Evolutionary conservation across 2,888 invertebrate species (phyloP).

Genomic region (Trissonchulus latispiculum): DNA sequence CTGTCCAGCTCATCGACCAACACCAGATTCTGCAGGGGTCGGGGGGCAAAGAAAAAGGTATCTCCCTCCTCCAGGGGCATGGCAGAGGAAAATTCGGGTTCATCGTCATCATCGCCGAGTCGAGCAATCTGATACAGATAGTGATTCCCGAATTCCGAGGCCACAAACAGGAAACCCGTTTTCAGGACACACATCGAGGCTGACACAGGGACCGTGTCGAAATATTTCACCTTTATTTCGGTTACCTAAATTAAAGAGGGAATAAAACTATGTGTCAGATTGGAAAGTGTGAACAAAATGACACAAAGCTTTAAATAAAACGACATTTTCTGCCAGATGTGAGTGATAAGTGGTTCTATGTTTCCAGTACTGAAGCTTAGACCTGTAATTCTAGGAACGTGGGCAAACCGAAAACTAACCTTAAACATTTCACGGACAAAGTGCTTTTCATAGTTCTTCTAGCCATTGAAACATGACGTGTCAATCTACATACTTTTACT

Average conservation of each 20-base stretch:
- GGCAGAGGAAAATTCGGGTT: constrained; percentile 93
- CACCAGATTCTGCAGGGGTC: constrained; percentile 82
- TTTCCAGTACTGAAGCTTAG: too few species aligned
- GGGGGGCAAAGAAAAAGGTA: constrained; percentile 94
- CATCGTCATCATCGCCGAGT: constrained; percentile 96
- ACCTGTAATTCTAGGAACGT: too few species aligned
- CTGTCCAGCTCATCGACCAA: constrained; percentile 94
- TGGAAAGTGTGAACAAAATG: too few species aligned
- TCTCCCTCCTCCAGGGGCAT: constrained; percentile 98
- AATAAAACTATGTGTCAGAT: too few species aligned
- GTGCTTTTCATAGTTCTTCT: too few species aligned
- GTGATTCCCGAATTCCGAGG: constrained; percentile 98
- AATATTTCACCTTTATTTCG: constrained; percentile 96
- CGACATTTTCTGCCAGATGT: too few species aligned
- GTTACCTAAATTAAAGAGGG: constrained; percentile 62
- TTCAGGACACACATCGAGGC: constrained; percentile 93
- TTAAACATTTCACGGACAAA: too few species aligned
- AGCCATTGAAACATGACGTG: too few species aligned
- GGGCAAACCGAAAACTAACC: too few species aligned
- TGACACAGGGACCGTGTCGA: constrained; percentile 96
- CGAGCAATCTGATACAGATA: constrained; percentile 98
- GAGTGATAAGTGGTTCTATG: too few species aligned
- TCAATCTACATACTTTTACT: too few species aligned
- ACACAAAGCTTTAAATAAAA: too few species aligned
- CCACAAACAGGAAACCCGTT: constrained; percentile 95